Evolutionary conservation across 1,140 invertebrate genomes (phyloP), one percentile per base, ranked within the genome.

Genomic region (Drosophila seguyi): DNA sequence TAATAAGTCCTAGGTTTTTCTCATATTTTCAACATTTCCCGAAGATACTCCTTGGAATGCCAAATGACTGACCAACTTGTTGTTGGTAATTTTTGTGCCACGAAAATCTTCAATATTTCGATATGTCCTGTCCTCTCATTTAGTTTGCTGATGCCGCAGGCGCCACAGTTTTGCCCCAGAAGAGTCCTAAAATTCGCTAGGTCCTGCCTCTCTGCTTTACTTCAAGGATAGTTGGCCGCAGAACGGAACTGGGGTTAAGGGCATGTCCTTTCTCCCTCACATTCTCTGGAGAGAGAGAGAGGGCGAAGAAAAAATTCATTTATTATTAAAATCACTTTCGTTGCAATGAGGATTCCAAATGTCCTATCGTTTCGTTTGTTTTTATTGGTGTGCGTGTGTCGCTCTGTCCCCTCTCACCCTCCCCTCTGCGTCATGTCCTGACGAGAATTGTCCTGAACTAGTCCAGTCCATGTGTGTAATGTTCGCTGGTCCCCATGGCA

Each of bases 311-410:
- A 86, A 75, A 88, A 74, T 82, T 90, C 87, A 90, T 90, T 86
- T 80, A 90, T 90, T 90, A 90, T 90, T 90, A 90, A 90, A 90
- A 90, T 90, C 86, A 90, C 86, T 90, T 90, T 90, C 86, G 86
- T 90, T 90, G 86, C 86, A 90, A 90, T 90, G 86, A 90, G 86
- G 80, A 88, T 84, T 87, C 84, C 84, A 84, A 87, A 87, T 87
- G 80, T 88, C 80, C 80, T 77, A 84, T 88, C 84, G 85, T 88
- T 87, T 88, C 85, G 85, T 88, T 90, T 78, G 76, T 84, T 88
- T 88, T 87, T 87, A 87, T 87, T 87, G 84, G 83, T 79, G 77
- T 87, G 83, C 83, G 83, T 87, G 62, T 87, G 65, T 61, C 55
- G 59, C 22, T 20, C 22, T 20, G 29, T 29, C 41, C n/a, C 18